Conservation (phyloP, 2,113 vertebrate species). For the Trichomycterus rosablanca region DNA sequence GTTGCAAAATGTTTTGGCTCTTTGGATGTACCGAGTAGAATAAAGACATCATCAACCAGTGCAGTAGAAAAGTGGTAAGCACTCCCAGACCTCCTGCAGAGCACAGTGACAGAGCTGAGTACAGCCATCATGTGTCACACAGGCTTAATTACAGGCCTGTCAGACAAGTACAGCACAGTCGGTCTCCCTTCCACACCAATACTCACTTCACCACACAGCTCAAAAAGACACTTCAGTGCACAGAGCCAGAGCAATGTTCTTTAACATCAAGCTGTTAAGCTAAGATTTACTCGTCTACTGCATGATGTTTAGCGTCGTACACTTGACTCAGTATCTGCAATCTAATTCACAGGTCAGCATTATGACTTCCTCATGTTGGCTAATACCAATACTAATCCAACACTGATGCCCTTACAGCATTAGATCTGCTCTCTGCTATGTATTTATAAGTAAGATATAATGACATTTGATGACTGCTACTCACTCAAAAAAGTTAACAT, state of each 20-base stretch:
- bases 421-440: too few species aligned
- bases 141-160: constrained; percentile 43
- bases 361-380: too few species aligned
- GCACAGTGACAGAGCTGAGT: constrained; percentile 33
- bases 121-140: constrained; percentile 36
- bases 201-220: constrained; percentile 26
- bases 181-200: constrained; percentile 17
- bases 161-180: constrained; percentile 5
- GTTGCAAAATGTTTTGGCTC: background rate
- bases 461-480: too few species aligned
- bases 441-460: too few species aligned
- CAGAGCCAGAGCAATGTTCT: constrained; percentile 12
- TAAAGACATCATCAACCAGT: constrained; percentile 16
- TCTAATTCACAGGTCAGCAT: too few species aligned
- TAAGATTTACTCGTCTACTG: too few species aligned
- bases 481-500: too few species aligned
- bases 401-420: too few species aligned
- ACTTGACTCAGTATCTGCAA: too few species aligned
- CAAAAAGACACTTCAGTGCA: constrained; percentile 17
- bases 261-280: too few species aligned
- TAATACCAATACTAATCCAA: too few species aligned
- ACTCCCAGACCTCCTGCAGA: constrained; percentile 18
- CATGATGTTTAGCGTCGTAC: too few species aligned
- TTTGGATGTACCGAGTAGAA: background rate
- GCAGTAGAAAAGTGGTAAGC: constrained; percentile 15